Conservation (phyloP, 2,797 vertebrate genomes). For the Pangasius krempfi region DNA sequence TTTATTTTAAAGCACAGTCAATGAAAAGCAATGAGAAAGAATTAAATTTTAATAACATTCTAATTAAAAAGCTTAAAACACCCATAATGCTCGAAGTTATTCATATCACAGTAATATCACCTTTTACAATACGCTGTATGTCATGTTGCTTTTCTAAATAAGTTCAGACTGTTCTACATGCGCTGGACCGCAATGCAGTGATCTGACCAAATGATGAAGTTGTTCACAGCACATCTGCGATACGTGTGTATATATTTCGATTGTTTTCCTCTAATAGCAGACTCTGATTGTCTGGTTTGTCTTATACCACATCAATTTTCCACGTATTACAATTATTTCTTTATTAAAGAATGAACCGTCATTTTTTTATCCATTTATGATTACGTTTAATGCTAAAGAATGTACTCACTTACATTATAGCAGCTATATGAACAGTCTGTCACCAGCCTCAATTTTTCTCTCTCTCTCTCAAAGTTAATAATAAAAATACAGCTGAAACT, state of each 20-base stretch:
- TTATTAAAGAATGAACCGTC: too few species aligned
- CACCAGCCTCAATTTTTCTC: background rate
- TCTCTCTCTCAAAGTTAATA: background rate
- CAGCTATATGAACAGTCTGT: background rate
- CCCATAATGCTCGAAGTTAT: background rate
- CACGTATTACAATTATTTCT: background rate
- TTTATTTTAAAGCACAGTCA: background rate
- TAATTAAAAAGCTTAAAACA: constrained; percentile 4
- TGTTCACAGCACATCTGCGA: background rate
- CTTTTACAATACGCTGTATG: background rate
- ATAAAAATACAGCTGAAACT: background rate
- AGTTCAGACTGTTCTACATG: too few species aligned
- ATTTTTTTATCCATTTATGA: too few species aligned
- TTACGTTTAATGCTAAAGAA: too few species aligned
- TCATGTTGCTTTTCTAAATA: background rate
- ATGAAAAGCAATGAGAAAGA: background rate
- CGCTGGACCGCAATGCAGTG: background rate
- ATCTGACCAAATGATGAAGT: background rate
- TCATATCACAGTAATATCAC: background rate
- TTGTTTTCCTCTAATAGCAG: background rate
- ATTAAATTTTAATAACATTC: background rate
- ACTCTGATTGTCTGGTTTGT: background rate
- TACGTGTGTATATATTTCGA: background rate
- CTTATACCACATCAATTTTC: background rate
- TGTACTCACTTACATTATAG: background rate